Evolutionary conservation across 1,140 invertebrate species (phyloP).

Genomic region (Tetramorium alpestre): DNA sequence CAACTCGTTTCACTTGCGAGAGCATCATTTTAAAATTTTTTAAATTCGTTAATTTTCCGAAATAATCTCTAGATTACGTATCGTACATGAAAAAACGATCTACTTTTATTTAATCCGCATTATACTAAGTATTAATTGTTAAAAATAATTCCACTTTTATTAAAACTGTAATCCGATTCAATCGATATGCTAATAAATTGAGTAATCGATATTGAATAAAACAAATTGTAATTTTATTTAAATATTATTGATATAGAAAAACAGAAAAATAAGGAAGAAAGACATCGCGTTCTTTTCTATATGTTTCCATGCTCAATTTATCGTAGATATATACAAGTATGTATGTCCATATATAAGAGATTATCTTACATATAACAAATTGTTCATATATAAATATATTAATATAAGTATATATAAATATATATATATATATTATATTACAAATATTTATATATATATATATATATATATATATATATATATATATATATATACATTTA

Average conservation of each 20-base stretch:
- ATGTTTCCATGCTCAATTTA: not conserved
- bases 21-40: constrained; percentile 3
- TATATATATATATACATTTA: not conserved
- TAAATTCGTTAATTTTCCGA: not conserved
- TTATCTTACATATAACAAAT: not conserved
- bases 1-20: not conserved
- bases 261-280: not conserved
- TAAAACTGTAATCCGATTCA: not conserved
- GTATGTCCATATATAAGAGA: not conserved
- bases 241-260: not conserved
- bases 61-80: not conserved
- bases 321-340: not conserved
- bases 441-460: too few relatives aligned
- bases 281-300: not conserved
- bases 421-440: not conserved
- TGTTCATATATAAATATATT: not conserved
- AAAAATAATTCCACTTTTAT: constrained; percentile 19
- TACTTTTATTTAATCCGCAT: not conserved
- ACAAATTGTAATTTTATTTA: not conserved
- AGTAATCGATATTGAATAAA: constrained; percentile 9
- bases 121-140: not conserved
- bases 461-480: not conserved
- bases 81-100: not conserved
- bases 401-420: not conserved
- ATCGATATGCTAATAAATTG: not conserved